phyloP scores from a whole-genome alignment of 2,888 invertebrate genomes.

The Galerucella nymphaeae region DNA sequence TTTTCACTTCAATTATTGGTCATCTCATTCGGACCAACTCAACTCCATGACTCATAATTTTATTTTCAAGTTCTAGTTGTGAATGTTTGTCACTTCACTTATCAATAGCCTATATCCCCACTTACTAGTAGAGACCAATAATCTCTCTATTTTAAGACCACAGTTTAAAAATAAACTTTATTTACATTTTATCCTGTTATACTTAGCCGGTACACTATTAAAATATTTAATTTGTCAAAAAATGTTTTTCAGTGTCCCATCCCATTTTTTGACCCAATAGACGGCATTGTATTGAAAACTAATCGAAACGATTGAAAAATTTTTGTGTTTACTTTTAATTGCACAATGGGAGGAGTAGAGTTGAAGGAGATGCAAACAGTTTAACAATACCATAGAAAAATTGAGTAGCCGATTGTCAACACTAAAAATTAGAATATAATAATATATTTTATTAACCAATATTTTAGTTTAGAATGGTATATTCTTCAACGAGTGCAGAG shows the following conservation, averaged over 20 bases:
- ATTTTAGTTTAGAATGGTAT: too few relatives aligned
- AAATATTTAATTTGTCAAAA: background rate
- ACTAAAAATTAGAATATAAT: too few relatives aligned
- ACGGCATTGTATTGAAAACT: too few relatives aligned
- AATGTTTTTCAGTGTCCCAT: background rate
- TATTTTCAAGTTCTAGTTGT: conserved; percentile 19
- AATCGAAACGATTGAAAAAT: too few relatives aligned
- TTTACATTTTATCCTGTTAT: conserved; percentile 25
- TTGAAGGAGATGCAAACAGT: too few relatives aligned
- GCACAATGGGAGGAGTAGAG: too few relatives aligned
- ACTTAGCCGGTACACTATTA: conserved; percentile 4
- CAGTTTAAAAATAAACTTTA: conserved; percentile 31
- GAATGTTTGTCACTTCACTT: conserved; percentile 22
- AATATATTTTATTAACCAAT: too few relatives aligned
- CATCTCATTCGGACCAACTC: background rate
- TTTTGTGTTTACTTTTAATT: too few relatives aligned
- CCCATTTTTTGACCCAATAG: too few relatives aligned
- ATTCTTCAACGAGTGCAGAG: too few relatives aligned
- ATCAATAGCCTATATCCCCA: conserved; percentile 25
- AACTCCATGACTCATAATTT: conserved; percentile 29
- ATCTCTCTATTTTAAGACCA: conserved; percentile 33
- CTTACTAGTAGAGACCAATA: conserved; percentile 20
- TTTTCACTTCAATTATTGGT: background rate
- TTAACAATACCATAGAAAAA: too few relatives aligned
- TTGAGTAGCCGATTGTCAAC: too few relatives aligned